These are phyloP conservation scores for Vannuccia rotundouncinata DNA, from an alignment of 2,888 invertebrate species.

Conservation along the genomic window DNA sequence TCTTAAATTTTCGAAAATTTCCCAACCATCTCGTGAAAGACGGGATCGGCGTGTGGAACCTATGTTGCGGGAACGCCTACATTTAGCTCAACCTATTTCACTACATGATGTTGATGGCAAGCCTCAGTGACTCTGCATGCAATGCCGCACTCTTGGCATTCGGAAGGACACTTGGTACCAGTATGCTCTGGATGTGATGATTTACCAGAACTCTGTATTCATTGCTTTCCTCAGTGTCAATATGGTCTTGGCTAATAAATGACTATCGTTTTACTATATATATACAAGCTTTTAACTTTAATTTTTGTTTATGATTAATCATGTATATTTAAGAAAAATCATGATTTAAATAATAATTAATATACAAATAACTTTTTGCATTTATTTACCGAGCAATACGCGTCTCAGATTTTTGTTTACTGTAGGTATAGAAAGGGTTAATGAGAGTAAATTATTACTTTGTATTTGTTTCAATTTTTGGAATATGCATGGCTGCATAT, in stretches of 20 bases:
- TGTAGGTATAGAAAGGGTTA: too few species aligned
- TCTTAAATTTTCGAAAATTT: background rate
- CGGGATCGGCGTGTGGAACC: constrained; percentile 17
- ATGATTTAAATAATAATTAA: too few species aligned
- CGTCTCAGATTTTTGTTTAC: too few species aligned
- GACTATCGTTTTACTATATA: constrained; percentile 19
- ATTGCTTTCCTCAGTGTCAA: constrained; percentile 12
- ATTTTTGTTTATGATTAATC: constrained; percentile 15
- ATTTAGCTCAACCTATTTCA: constrained; percentile 13
- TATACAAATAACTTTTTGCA: too few species aligned
- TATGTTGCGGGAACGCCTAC: constrained; percentile 20
- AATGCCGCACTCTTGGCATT: constrained; percentile 21
- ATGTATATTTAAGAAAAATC: constrained; percentile 23
- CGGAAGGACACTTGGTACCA: constrained; percentile 7
- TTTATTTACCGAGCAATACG: too few species aligned
- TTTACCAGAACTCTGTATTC: constrained; percentile 23
- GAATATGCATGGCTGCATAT: too few species aligned
- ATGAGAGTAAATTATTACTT: too few species aligned
- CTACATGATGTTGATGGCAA: constrained; percentile 9
- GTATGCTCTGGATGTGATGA: constrained; percentile 13
- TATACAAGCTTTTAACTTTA: constrained; percentile 10
- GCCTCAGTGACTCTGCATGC: constrained; percentile 12
- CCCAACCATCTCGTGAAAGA: constrained; percentile 8
- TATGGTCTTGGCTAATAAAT: constrained; percentile 18
- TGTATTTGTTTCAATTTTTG: too few species aligned